A percentile compares a stretch with the other conserved stretches of the same genome.
Conservation (phyloP, 2,113 vertebrate species). For the Oreotrochilus melanogaster region DNA sequence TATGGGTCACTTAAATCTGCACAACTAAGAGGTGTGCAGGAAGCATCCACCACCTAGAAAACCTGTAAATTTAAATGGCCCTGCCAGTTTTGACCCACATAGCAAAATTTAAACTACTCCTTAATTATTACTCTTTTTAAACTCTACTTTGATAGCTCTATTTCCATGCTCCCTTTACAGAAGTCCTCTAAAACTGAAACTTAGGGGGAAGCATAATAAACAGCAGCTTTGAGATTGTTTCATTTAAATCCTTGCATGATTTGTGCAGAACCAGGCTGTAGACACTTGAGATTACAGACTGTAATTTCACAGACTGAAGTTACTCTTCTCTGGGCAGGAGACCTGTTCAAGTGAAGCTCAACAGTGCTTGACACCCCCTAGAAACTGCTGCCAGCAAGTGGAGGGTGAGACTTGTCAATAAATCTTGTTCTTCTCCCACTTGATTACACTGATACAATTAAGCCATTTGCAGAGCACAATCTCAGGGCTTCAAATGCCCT, state of each 20-base stretch:
- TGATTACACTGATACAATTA: constrained; percentile 81
- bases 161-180: background rate
- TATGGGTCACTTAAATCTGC: background rate
- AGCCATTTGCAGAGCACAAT: constrained; percentile 69
- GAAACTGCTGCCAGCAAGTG: background rate
- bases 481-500: constrained; percentile 57
- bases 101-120: background rate
- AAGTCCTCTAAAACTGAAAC: background rate
- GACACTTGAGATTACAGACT: background rate
- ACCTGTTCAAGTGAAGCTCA: background rate
- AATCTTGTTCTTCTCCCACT: constrained; percentile 38
- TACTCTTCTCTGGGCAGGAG: background rate
- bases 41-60: background rate
- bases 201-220: background rate
- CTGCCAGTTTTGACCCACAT: background rate
- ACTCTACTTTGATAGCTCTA: background rate
- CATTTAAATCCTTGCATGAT: background rate
- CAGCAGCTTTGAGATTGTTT: background rate
- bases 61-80: accelerated
- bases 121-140: background rate
- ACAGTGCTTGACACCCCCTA: background rate
- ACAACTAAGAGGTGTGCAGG: accelerated
- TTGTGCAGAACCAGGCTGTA: background rate
- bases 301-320: background rate
- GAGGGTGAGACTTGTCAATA: constrained; percentile 8